phyloP scores from a whole-genome alignment of 1,140 invertebrate genomes.

The Ostrea edulis region DNA sequence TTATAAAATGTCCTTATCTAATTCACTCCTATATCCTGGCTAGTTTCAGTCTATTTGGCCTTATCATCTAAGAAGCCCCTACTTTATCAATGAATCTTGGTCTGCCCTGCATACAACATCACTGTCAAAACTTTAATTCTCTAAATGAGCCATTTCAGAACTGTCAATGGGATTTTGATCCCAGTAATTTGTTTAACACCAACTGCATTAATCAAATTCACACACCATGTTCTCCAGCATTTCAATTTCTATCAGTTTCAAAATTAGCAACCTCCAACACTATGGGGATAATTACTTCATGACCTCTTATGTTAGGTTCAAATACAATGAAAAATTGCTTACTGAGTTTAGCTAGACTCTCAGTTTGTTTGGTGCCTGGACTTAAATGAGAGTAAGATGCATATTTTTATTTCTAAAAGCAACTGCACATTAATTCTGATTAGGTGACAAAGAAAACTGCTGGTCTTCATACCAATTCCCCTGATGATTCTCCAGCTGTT shows the following conservation, averaged over 20 bases:
- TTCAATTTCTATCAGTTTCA: background rate
- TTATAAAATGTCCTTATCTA: too few species aligned
- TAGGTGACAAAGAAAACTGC: background rate
- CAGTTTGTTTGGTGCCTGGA: background rate
- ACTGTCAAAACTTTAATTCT: conserved; percentile 1
- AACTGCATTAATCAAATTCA: conserved; percentile 1
- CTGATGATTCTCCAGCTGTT: background rate
- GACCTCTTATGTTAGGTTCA: too few species aligned
- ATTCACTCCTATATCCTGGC: too few species aligned
- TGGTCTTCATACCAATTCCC: background rate
- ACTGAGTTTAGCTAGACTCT: background rate
- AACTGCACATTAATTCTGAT: background rate
- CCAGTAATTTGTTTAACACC: conserved; percentile 8
- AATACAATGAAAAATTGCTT: background rate
- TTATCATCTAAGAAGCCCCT: too few species aligned
- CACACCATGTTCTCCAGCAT: background rate
- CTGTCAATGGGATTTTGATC: background rate
- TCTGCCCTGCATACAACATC: background rate
- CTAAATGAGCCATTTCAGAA: background rate
- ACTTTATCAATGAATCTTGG: background rate
- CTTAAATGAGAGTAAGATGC: background rate
- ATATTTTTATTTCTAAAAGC: background rate
- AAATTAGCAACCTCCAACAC: background rate
- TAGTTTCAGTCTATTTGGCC: too few species aligned
- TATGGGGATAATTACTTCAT: background rate